Evolutionary conservation across 2,797 vertebrate species (phyloP).

Genomic region (Hoplostethus atlanticus): DNA sequence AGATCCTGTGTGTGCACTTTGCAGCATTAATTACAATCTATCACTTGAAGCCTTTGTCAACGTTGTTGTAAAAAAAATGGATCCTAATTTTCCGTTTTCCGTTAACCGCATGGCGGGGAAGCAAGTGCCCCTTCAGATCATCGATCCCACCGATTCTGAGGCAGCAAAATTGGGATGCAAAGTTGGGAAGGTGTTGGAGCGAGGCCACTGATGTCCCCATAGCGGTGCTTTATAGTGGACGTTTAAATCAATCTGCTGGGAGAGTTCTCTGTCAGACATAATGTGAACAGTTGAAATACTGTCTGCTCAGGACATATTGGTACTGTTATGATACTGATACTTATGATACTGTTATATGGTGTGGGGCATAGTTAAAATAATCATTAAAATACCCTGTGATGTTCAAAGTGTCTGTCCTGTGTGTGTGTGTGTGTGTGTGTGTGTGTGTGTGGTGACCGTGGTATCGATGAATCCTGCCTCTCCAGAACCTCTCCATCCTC

Average conservation of each 20-base stretch:
- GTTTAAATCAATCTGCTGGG: constrained; percentile 24
- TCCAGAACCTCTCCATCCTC: neutral
- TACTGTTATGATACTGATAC: too few relatives aligned
- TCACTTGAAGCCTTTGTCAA: constrained; percentile 14
- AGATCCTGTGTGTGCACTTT: constrained; percentile 35
- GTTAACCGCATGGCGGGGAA: neutral
- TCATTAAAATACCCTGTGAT: constrained; percentile 54
- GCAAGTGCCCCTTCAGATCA: neutral
- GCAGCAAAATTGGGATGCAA: constrained; percentile 17
- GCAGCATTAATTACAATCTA: constrained; percentile 32
- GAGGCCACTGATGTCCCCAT: constrained; percentile 18
- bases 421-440: neutral
- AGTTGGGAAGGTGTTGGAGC: constrained; percentile 19
- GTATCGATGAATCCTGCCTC: neutral
- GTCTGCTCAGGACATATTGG: constrained; percentile 49
- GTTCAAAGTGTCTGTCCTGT: neutral
- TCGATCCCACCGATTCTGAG: neutral
- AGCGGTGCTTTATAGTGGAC: constrained; percentile 53
- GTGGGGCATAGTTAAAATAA: constrained; percentile 39
- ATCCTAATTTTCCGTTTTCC: constrained; percentile 24
- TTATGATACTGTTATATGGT: constrained; percentile 19
- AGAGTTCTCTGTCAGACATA: constrained; percentile 13
- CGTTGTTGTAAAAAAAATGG: neutral
- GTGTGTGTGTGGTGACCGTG: too few relatives aligned
- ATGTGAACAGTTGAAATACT: constrained; percentile 9